A percentile compares a stretch with the other conserved stretches of the same genome.
Evolutionary conservation across 1,140 invertebrate species (phyloP).

Genomic region (Octopus sinensis): DNA sequence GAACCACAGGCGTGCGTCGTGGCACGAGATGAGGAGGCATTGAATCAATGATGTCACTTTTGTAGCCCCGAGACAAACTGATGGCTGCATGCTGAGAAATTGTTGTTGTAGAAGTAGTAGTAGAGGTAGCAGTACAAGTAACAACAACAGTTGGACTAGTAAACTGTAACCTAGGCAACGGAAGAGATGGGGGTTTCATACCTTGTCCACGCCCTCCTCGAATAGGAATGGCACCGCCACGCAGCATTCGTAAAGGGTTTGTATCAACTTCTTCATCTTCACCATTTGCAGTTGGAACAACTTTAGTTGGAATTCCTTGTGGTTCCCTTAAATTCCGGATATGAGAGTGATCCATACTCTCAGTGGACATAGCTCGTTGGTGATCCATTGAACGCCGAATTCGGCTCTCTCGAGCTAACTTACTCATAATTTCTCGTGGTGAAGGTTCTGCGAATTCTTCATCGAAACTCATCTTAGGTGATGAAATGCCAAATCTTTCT

Average conservation of each 20-base stretch:
- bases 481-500: neutral
- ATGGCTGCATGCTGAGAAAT: neutral
- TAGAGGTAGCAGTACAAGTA: neutral
- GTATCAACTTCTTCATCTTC: conserved; percentile 57
- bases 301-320: conserved; percentile 43
- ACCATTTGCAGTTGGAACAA: conserved; percentile 19
- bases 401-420: conserved; percentile 44
- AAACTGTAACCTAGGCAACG: conserved; percentile 41
- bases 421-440: conserved; percentile 47
- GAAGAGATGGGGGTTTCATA: conserved; percentile 40
- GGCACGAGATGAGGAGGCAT: neutral
- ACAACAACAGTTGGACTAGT: conserved; percentile 14
- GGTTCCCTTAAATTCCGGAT: conserved; percentile 44
- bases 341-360: conserved; percentile 29
- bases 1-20: conserved; percentile 29
- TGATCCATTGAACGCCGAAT: conserved; percentile 47
- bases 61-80: neutral
- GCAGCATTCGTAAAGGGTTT: conserved; percentile 73
- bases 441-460: conserved; percentile 51
- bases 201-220: conserved; percentile 45
- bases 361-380: conserved; percentile 37
- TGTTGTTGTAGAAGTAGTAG: conserved; percentile 1
- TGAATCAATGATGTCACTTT: neutral
- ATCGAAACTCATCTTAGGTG: conserved; percentile 28
- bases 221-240: conserved; percentile 55